A percentile compares a stretch with the other conserved stretches of the same genome.
phyloP scores from a whole-genome alignment of 35 echinoderm and acorn worm genomes.

The Ophioderma brevispina region DNA sequence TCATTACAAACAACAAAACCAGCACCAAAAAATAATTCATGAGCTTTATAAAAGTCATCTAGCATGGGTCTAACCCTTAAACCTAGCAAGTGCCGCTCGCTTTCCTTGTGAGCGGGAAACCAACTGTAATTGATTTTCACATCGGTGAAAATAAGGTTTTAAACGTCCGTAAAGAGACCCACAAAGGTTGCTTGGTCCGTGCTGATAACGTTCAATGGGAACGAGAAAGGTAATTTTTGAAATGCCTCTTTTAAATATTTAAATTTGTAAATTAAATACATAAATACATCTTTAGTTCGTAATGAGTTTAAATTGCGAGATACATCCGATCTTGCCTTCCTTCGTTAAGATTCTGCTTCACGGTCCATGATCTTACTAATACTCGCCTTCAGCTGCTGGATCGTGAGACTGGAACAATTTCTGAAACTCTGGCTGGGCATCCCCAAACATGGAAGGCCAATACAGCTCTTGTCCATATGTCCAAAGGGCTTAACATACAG shows the following conservation, averaged over 20 bases:
- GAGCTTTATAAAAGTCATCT: background rate
- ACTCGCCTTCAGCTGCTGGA: background rate
- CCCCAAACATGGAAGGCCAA: background rate
- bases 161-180: constrained; percentile 8
- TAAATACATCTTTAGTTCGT: background rate
- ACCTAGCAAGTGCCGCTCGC: background rate
- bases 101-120: constrained; percentile 1
- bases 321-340: constrained; percentile 1
- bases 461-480: background rate
- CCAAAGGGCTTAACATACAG: background rate
- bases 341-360: background rate
- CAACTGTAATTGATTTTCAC: background rate
- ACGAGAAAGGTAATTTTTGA: background rate
- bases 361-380: constrained; percentile 14
- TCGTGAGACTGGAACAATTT: background rate
- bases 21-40: background rate
- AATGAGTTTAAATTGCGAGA: constrained; percentile 9
- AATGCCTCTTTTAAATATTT: background rate
- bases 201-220: constrained; percentile 20
- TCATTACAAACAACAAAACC: background rate
- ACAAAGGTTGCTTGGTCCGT: background rate
- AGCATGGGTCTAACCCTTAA: constrained; percentile 13
- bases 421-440: constrained; percentile 5
- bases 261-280: background rate
- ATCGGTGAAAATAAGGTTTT: background rate